A percentile compares a stretch with the other conserved stretches of the same genome.
Conservation (phyloP, 2,888 invertebrate genomes). For the Plagodis pulveraria region DNA sequence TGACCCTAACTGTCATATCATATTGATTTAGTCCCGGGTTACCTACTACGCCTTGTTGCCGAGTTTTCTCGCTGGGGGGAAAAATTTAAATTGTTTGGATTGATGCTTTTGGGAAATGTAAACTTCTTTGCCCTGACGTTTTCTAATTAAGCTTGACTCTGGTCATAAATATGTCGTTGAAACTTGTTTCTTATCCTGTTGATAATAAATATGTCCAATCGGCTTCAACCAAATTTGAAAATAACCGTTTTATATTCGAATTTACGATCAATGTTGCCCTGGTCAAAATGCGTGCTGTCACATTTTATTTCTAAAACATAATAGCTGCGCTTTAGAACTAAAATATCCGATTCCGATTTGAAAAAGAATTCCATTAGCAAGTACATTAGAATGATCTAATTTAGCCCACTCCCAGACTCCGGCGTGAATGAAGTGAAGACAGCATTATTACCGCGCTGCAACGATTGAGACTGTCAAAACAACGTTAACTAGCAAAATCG, state of each 20-base stretch:
- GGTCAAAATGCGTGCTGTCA: constrained; percentile 4
- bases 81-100: constrained; percentile 57
- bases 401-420: constrained; percentile 51
- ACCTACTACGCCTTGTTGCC: constrained; percentile 54
- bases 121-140: constrained; percentile 33
- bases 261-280: constrained; percentile 17
- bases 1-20: constrained; percentile 85
- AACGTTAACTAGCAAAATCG: constrained; percentile 76
- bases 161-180: not conserved
- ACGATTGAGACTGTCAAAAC: constrained; percentile 82
- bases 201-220: not conserved
- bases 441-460: constrained; percentile 68
- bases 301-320: constrained; percentile 21
- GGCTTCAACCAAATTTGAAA: constrained; percentile 10
- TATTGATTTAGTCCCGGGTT: constrained; percentile 82
- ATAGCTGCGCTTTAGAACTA: constrained; percentile 34
- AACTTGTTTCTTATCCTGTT: not conserved
- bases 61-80: constrained; percentile 58
- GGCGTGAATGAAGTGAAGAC: constrained; percentile 65
- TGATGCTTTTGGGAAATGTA: constrained; percentile 55
- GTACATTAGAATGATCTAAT: constrained; percentile 49
- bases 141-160: constrained; percentile 19
- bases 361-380: constrained; percentile 45
- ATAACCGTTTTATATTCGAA: constrained; percentile 14
- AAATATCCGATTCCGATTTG: constrained; percentile 36